phyloP scores from a whole-genome alignment of 2,888 invertebrate species.

The Dicycla oo region DNA sequence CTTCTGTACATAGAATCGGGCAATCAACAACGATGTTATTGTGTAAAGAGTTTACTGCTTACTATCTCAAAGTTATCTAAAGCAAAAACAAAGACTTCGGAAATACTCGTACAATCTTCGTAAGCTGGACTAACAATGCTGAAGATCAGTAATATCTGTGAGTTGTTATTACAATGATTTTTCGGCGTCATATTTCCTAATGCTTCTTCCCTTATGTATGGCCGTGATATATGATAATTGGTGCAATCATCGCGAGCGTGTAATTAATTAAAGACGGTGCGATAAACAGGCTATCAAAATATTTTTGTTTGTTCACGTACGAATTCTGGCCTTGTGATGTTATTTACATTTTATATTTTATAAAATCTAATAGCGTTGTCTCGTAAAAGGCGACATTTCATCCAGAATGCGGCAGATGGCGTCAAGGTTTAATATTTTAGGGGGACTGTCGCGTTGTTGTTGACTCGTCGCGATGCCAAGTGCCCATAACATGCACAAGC shows the following conservation, averaged over 20 bases:
- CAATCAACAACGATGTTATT: constrained; percentile 41
- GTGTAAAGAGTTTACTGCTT: constrained; percentile 37
- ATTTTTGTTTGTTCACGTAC: constrained; percentile 37
- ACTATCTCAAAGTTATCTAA: constrained; percentile 37
- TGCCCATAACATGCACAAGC: constrained; percentile 54
- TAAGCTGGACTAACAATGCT: constrained; percentile 21
- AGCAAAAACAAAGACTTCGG: constrained; percentile 31
- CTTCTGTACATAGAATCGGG: constrained; percentile 23
- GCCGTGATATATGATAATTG: constrained; percentile 51
- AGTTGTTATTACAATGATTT: constrained; percentile 24
- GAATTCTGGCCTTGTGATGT: constrained; percentile 36
- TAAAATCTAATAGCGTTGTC: constrained; percentile 64
- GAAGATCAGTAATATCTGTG: constrained; percentile 21
- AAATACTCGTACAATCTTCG: constrained; percentile 33
- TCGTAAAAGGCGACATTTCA: constrained; percentile 65
- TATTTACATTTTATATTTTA: constrained; percentile 65
- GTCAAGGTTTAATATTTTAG: constrained; percentile 65
- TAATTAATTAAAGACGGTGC: constrained; percentile 45
- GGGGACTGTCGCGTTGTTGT: constrained; percentile 51
- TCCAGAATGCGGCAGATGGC: constrained; percentile 62
- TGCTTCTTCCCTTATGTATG: constrained; percentile 16
- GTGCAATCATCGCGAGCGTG: constrained; percentile 37
- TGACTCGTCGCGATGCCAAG: constrained; percentile 48
- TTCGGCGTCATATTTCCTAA: constrained; percentile 30
- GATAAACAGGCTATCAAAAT: constrained; percentile 44